Evolutionary conservation across 2,113 vertebrate genomes (phyloP), one percentile per base, ranked within the genome.

Genomic region (Dendrocopos noguchii): DNA sequence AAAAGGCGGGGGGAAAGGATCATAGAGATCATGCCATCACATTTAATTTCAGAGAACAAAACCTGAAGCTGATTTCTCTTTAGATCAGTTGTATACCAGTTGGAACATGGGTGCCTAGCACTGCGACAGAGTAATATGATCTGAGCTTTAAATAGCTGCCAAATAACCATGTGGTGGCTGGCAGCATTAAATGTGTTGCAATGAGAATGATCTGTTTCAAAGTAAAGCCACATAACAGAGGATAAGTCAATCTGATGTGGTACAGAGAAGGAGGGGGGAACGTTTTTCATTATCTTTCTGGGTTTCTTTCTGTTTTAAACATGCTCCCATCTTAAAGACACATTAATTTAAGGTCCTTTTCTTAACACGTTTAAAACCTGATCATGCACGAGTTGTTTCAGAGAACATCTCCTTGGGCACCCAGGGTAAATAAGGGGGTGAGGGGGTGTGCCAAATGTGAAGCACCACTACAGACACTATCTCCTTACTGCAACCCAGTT

Each of bases 141-240:
- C 96, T 78, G 89, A 89, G 88, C 94, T 96, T 97, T 96, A 96
- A 97, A 96, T 96, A 97, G 95, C 95, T 97, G 95, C 97, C 97
- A 97, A 95, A 88, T 92, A 96, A 94, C 95, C 96, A 95, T 94
- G 95, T 94, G 80, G 93, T 92, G 85, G 93, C 96, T 97, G 97
- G 95, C 94, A 91, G 91, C 87, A 94, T 71, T 90, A 92, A 95
- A 85, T 39, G 77, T 94, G 96, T 96, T 90, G 83, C 84, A 80
- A 92, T 50, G 87, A 96, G 94, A 96, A 91, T 46, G 82, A 95
- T 95, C 91, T 92, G 66, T 95, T 97, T 97, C 97, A 96, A 94
- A 97, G 94, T 78, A 84, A 95, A 97, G 91, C 94, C 90, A 91
- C 88, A 84, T 81, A 94, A 96, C 87, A 92, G 87, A 92, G 92